Percentiles rank a stretch among this genome's conserved stretches.
phyloP scores from a whole-genome alignment of 37 sponge, comb jelly and placozoan species.

The Ephydatia muelleri region DNA sequence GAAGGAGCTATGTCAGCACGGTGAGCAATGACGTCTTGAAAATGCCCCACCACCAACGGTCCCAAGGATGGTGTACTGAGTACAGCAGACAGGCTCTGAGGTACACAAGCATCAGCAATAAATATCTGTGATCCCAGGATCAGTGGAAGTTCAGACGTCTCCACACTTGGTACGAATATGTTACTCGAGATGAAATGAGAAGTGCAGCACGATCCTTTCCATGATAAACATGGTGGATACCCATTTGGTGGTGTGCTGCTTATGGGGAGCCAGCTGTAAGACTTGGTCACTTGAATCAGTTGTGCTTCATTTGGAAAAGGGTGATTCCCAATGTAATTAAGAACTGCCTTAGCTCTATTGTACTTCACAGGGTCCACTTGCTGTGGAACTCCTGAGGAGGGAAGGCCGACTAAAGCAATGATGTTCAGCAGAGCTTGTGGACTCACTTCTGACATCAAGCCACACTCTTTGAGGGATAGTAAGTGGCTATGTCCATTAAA shows the following conservation, averaged over 20 bases:
- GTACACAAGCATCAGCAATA: not conserved
- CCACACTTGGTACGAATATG: not conserved
- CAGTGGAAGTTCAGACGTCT: not conserved
- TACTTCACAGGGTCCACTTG: not conserved
- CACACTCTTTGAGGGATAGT: conserved; percentile 10
- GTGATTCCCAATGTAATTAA: conserved; percentile 10
- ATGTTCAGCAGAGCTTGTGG: conserved; percentile 18
- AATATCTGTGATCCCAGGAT: conserved; percentile 30
- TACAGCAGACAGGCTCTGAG: not conserved
- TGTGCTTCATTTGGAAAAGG: not conserved
- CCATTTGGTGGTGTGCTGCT: not conserved
- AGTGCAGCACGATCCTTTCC: conserved; percentile 23
- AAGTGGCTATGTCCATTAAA: not conserved
- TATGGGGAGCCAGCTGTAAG: conserved; percentile 29
- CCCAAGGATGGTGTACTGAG: not conserved
- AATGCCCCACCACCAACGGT: not conserved
- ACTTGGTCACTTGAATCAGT: not conserved
- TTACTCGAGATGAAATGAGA: conserved; percentile 10
- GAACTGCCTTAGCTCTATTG: conserved; percentile 21
- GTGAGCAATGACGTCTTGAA: not conserved
- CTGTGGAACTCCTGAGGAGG: not conserved
- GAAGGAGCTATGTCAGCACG: not conserved
- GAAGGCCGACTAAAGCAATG: not conserved
- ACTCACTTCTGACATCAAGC: not conserved
- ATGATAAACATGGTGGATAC: conserved; percentile 24